A percentile compares a stretch with the other conserved stretches of the same genome.
phyloP scores from a whole-genome alignment of 2,888 invertebrate species.

The Hypsopygia costalis region DNA sequence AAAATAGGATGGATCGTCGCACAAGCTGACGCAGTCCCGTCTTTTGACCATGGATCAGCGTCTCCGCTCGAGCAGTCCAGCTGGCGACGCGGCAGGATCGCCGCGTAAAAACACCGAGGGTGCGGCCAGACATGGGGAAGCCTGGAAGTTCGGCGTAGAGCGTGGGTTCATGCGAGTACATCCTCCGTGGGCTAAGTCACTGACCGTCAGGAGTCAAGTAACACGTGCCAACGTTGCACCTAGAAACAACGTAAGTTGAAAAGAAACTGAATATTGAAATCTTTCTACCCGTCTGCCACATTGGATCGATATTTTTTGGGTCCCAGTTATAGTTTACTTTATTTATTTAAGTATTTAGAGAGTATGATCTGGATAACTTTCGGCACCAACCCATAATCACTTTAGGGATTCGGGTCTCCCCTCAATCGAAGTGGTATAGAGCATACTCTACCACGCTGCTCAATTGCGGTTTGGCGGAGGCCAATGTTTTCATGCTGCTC shows the following conservation, averaged over 20 bases:
- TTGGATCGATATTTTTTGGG: no score
- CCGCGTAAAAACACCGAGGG: constrained; percentile 19
- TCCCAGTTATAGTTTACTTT: no score
- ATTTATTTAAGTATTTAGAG: no score
- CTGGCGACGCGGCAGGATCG: constrained; percentile 21
- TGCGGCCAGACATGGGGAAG: constrained; percentile 20
- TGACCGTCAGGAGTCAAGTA: constrained; percentile 87
- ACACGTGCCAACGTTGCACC: constrained; percentile 96
- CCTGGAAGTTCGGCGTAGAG: constrained; percentile 16
- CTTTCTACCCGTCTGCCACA: no score
- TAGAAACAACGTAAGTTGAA: constrained; percentile 49
- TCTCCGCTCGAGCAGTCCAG: constrained; percentile 5
- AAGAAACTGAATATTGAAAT: no score
- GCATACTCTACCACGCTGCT: no score
- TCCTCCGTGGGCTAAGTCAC: constrained; percentile 50
- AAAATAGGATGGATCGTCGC: neutral
- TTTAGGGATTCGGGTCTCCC: no score
- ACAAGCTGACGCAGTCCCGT: constrained; percentile 20
- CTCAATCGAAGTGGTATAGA: no score
- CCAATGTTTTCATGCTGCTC: no score
- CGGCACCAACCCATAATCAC: no score
- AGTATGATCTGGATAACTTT: no score
- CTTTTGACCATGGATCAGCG: constrained; percentile 7
- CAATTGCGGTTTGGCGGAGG: no score
- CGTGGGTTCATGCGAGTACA: constrained; percentile 39